Evolutionary conservation across 2,888 invertebrate genomes (phyloP).

Genomic region (Platypus cylindrus): DNA sequence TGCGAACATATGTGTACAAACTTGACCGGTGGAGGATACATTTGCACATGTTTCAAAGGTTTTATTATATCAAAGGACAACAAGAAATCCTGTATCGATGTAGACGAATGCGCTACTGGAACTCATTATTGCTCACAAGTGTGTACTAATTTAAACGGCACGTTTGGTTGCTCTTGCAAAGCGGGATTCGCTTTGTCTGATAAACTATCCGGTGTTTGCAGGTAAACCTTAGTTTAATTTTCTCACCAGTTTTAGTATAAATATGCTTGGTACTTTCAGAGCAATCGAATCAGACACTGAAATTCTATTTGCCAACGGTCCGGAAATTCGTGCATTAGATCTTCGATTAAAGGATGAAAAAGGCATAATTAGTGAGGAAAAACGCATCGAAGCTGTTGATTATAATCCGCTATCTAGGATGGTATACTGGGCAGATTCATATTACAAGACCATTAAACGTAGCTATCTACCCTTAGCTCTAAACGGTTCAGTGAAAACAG

Average conservation of each 20-base stretch:
- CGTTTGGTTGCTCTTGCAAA: conserved; percentile 75
- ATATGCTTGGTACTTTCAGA: conserved; percentile 6
- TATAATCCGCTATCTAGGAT: conserved; percentile 74
- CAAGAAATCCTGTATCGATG: conserved; percentile 74
- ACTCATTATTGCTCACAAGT: conserved; percentile 85
- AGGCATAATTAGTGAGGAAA: conserved; percentile 71
- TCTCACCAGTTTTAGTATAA: no score
- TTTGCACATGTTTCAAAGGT: conserved; percentile 81
- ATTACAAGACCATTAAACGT: conserved; percentile 79
- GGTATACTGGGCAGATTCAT: conserved; percentile 92
- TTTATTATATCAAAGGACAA: conserved; percentile 70
- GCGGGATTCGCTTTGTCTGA: conserved; percentile 69
- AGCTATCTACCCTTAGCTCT: conserved; percentile 78
- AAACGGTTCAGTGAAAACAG: conserved; percentile 64
- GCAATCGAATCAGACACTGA: conserved; percentile 52
- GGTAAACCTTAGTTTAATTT: conserved; percentile 25
- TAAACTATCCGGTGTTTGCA: conserved; percentile 71
- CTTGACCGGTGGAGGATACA: conserved; percentile 70
- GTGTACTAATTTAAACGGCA: conserved; percentile 85
- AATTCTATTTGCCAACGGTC: conserved; percentile 68
- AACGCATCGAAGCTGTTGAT: conserved; percentile 83
- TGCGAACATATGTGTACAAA: conserved; percentile 89
- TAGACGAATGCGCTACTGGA: conserved; percentile 78
- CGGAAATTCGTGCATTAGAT: conserved; percentile 63
- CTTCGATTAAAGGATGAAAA: conserved; percentile 52